Conservation (phyloP, 2,797 vertebrate species). For the Parauchenoglanis punctatus region DNA sequence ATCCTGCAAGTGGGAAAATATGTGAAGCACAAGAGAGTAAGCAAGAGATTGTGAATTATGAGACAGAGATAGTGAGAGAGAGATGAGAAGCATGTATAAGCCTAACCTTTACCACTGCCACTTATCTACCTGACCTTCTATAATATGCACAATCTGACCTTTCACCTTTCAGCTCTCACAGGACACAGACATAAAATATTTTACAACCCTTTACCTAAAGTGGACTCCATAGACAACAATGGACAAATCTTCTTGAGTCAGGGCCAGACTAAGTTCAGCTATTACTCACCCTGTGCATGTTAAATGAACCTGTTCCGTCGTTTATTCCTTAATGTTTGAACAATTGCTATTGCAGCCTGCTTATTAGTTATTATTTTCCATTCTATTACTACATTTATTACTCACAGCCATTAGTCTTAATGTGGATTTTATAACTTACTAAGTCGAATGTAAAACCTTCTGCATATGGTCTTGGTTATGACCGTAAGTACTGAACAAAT, state of each 20-base stretch:
- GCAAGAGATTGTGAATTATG: background rate
- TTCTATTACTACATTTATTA: background rate
- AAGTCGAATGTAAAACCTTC: background rate
- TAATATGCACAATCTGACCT: constrained; percentile 21
- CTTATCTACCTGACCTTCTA: constrained; percentile 28
- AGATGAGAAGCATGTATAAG: background rate
- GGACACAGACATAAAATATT: constrained; percentile 60
- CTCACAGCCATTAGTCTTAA: background rate
- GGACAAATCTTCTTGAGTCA: background rate
- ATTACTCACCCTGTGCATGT: background rate
- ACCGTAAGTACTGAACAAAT: background rate
- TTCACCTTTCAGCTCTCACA: background rate
- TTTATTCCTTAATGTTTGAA: background rate
- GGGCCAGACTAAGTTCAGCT: background rate
- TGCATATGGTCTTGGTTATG: background rate
- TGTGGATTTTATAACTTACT: background rate
- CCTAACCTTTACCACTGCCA: constrained; percentile 30
- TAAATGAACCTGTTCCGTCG: background rate
- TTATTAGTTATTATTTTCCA: background rate
- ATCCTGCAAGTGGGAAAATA: background rate
- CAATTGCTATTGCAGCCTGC: background rate
- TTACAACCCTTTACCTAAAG: constrained; percentile 52
- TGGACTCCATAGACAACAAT: background rate
- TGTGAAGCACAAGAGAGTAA: background rate
- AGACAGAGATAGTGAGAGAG: background rate